Evolutionary conservation across 1,140 invertebrate species (phyloP).

Genomic region (Brachionus plicatilis): DNA sequence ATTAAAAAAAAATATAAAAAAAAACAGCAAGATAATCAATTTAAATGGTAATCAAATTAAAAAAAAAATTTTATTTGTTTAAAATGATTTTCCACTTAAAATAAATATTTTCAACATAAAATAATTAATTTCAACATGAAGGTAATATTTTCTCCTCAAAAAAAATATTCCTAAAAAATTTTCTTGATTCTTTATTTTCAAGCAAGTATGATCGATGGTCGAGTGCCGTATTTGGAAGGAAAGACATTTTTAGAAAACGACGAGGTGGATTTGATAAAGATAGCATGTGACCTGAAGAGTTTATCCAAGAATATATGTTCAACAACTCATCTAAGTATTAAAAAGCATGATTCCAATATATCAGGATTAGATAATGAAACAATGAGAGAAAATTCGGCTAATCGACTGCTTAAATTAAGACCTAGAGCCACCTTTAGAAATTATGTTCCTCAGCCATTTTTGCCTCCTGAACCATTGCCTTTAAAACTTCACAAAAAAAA

Average conservation of each 20-base stretch:
- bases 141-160: too few species aligned
- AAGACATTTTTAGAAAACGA: neutral
- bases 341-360: neutral
- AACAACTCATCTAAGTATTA: neutral
- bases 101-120: too few species aligned
- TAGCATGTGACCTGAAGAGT: neutral
- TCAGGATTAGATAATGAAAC: neutral
- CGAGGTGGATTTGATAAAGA: neutral
- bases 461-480: neutral
- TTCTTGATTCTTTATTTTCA: neutral
- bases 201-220: neutral
- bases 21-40: too few species aligned
- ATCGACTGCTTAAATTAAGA: neutral
- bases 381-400: neutral
- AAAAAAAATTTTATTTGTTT: too few species aligned
- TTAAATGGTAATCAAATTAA: too few species aligned
- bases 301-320: slow-evolving; percentile 8
- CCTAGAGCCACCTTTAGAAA: neutral
- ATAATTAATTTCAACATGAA: too few species aligned
- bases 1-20: too few species aligned
- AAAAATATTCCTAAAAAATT: too few species aligned
- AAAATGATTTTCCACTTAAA: too few species aligned
- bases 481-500: neutral
- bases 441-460: neutral
- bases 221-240: neutral